These are phyloP conservation scores for Gallinago paraguaiae DNA, from an alignment of 2,113 vertebrate genomes.

Conservation along the genomic window DNA sequence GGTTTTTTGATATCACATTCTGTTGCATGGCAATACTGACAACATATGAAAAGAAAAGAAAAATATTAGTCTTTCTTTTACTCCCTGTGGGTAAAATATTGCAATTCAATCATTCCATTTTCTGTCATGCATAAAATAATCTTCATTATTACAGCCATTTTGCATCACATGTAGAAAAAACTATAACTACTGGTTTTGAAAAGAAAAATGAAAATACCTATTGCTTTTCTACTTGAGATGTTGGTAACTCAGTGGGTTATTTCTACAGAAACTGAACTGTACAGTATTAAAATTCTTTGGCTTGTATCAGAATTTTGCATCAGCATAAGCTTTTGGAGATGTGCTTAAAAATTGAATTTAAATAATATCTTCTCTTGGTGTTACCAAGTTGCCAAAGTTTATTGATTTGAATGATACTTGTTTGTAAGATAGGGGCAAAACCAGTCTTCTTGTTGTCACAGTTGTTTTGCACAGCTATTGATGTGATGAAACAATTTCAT, in stretches of 20 bases:
- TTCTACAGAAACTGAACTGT: neutral
- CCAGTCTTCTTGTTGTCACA: conserved; percentile 47
- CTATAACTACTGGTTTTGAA: neutral
- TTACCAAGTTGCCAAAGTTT: conserved; percentile 21
- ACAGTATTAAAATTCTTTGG: neutral
- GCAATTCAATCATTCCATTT: neutral
- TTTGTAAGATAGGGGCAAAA: conserved; percentile 23
- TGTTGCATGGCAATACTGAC: neutral
- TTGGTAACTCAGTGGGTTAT: neutral
- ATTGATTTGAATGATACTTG: conserved; percentile 57
- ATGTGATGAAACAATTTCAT: conserved; percentile 68
- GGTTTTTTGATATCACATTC: conserved; percentile 23
- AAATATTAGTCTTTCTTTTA: conserved; percentile 29
- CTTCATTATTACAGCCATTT: neutral
- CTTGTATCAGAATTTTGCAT: neutral
- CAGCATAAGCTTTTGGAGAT: neutral
- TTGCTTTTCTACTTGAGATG: neutral
- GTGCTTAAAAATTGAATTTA: conserved; percentile 16
- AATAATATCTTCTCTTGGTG: neutral
- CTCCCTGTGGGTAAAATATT: neutral
- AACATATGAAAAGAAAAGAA: neutral
- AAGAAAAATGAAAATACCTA: neutral
- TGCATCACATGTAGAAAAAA: neutral
- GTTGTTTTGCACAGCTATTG: conserved; percentile 67
- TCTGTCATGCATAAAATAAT: neutral